These are phyloP conservation scores for Podiceps cristatus DNA, from an alignment of 2,113 vertebrate species.

Conservation along the genomic window DNA sequence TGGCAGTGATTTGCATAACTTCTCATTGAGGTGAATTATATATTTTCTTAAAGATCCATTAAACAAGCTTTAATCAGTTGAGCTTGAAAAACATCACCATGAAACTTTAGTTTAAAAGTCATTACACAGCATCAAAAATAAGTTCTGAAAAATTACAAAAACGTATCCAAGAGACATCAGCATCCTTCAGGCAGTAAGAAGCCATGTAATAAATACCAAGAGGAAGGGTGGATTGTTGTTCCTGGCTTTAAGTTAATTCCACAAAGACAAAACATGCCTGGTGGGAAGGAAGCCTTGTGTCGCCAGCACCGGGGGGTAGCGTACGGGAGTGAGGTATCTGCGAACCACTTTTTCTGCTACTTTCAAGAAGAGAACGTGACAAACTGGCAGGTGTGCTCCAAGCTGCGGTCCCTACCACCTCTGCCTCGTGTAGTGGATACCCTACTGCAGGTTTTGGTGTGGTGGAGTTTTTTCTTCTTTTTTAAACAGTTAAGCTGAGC, in stretches of 20 bases:
- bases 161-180: background rate
- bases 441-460: background rate
- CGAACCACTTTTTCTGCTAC: background rate
- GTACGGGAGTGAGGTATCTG: background rate
- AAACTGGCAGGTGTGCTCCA: background rate
- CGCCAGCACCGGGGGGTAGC: background rate
- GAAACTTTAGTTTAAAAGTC: conserved; percentile 51
- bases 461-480: background rate
- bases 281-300: background rate
- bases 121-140: conserved; percentile 43
- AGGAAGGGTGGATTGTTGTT: conserved; percentile 24
- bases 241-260: conserved; percentile 13
- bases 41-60: conserved; percentile 62
- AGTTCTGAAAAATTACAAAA: conserved; percentile 40
- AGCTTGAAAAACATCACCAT: conserved; percentile 46
- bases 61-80: conserved; percentile 48
- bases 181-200: conserved; percentile 1
- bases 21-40: conserved; percentile 63
- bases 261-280: background rate
- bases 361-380: background rate
- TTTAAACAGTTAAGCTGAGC: background rate
- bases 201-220: background rate
- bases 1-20: conserved; percentile 68
- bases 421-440: background rate
- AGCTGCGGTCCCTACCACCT: background rate